Evolutionary conservation across 2,113 vertebrate genomes (phyloP).

Genomic region (Monarcha castaneiventris): DNA sequence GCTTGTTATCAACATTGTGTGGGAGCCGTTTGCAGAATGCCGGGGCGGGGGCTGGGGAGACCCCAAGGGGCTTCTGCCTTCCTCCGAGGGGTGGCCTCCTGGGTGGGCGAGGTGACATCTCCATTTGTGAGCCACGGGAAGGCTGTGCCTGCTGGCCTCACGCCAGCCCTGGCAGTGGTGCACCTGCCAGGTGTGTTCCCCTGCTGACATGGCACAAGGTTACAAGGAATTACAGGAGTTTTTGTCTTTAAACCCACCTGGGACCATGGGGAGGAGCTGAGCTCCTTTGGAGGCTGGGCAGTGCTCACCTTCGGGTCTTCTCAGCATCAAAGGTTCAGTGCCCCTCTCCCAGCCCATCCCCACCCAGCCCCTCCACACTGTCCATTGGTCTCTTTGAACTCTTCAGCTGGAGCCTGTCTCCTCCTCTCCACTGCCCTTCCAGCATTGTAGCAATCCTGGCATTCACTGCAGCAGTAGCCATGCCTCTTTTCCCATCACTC

Average conservation of each 20-base stretch:
- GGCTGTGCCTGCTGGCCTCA: not conserved
- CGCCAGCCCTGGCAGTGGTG: not conserved
- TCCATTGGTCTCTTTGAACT: not conserved
- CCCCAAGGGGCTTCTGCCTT: not conserved
- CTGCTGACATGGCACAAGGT: not conserved
- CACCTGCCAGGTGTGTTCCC: not conserved
- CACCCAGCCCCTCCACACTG: fast-evolving
- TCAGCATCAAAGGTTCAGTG: not conserved
- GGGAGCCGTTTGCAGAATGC: not conserved
- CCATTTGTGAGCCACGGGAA: not conserved
- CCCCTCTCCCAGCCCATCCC: not conserved
- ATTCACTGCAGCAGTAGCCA: not conserved
- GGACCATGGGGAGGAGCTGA: not conserved
- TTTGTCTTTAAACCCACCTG: not conserved
- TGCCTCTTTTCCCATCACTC: not conserved
- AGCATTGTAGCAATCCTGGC: not conserved
- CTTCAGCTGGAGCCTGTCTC: not conserved
- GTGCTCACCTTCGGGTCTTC: not conserved
- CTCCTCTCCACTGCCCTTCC: not conserved
- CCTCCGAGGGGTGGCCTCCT: fast-evolving
- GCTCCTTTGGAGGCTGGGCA: not conserved
- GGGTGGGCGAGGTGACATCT: not conserved
- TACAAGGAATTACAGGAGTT: not conserved
- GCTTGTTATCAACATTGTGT: not conserved
- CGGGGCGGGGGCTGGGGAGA: not conserved